Base-by-base conservation (phyloP, 2,113 vertebrate genomes). In the Scomber scombrus region DNA sequence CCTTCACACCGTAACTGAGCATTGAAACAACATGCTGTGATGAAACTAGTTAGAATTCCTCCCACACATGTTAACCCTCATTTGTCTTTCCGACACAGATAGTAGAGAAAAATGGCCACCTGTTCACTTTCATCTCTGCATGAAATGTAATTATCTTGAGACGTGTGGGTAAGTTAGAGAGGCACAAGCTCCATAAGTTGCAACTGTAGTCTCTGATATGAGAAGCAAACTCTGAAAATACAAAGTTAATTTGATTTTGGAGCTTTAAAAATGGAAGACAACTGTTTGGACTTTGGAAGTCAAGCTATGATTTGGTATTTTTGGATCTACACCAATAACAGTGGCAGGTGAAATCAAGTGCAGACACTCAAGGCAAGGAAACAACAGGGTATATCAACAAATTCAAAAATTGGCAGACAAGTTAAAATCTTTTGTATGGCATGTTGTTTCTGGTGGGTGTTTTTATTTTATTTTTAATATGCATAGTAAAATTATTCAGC, bases 31-130 rank as follows among this genome's bases (percentile, higher is more conserved):
- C 75, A 60, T 11, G 19, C 43, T 79, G 74, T 54, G 61, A 85
- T 80, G 77, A 84, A 84, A 81, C 52, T 19, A 69, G 80, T 80
- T 83, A 57, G 21, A 73, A 81, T 82, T 81, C 86, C 85, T 86
- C 83, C 87, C 76, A 77, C 80, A 84, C 77, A 29, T 23, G 54
- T 82, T 85, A 82, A 78, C 80, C 65, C 85, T 84, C 71, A 75
- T 87, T 89, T 90, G 78, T 91, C 81, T 88, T 68, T 58, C 63
- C 84, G 74, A 78, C 81, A 61, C 85, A 88, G 78, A 80, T 80
- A 84, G 80, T 64, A 67, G 73, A 83, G 84, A 83, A 85, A 86
- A 88, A 85, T 80, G 66, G 78, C 78, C 85, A 89, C 82, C 81
- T 90, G 85, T 82, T 86, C 82, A 47, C 72, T 82, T 82, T 86